Conservation (phyloP, 2,888 invertebrate genomes). For the Yponomeuta evonymella region DNA sequence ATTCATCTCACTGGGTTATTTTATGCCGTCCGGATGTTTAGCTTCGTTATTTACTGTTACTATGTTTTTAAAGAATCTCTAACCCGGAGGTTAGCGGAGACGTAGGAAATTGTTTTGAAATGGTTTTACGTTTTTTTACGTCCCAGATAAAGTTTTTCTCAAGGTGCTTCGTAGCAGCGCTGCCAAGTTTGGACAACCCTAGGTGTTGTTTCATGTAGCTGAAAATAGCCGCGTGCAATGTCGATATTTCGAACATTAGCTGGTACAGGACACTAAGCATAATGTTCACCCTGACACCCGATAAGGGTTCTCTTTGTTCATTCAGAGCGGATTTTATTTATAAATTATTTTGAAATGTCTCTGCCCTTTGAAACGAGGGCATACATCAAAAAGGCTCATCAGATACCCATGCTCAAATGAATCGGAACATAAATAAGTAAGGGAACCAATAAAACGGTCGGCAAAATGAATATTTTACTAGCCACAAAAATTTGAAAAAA, state of each 20-base stretch:
- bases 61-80: background rate
- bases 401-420: background rate
- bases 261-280: slow-evolving; percentile 43
- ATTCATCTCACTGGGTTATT: no score
- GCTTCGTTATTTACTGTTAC: background rate
- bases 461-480: no score
- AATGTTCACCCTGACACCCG: slow-evolving; percentile 15
- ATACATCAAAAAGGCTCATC: background rate
- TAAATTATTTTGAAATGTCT: background rate
- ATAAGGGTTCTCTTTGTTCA: slow-evolving; percentile 20
- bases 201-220: slow-evolving; percentile 26
- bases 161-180: background rate
- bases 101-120: no score
- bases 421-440: background rate
- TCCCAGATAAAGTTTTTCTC: background rate
- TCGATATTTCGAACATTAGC: slow-evolving; percentile 71
- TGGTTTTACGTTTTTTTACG: no score
- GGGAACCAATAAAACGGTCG: background rate
- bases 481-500: no score
- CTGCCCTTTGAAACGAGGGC: background rate
- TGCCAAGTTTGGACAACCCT: background rate
- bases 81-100: no score
- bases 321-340: slow-evolving; percentile 21
- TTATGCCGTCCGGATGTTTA: no score
- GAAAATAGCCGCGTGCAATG: slow-evolving; percentile 71